Base-by-base conservation (phyloP, 2,888 invertebrate species). In the Serrognathus titanus region DNA sequence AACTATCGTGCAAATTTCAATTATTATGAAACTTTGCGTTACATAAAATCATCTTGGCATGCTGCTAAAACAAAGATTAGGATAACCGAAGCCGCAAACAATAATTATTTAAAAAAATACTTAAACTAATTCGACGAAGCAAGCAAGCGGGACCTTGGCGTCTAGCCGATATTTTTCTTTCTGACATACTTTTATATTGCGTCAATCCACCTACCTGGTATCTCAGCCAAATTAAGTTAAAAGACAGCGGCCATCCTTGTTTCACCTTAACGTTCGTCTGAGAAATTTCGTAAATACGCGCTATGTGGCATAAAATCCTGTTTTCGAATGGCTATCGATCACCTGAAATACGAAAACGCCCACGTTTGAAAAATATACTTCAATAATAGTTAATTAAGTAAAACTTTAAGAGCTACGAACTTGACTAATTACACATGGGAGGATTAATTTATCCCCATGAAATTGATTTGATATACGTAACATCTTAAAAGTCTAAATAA, bases 321-420 rank as follows among this genome's bases (percentile, higher is more conserved):
- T 65, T 66, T 66, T 63, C 57, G 64, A 63, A 66, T 64, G 62
- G 65, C 69, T 65, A 69, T 69, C 69, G 68, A 69, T 69, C 69
- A 69, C 65, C 56, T 57, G 61, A 61, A 62, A 66, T 67, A 63
- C 63, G 67, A 67, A 63, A 64, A 68, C 70, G 71, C 71, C 70
- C 66, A 69, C 69, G 62, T 67, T 68, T 68, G 66, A 69, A 68
- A 69, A 66, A 65, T 67, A 64, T 67, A 64, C 65, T 58, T 54
- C 61, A 62, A 63, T 64, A 65, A 65, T 63, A 62, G 63, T 63
- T 61, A 63, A 65, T 65, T 64, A 64, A 62, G 60, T 59, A 59
- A 60, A 54, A 43, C 43, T 12, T 13, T 16, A 43, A 43, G 13
- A 16, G 3, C 24, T 11, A 43, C 40, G 40, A 13, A 40, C 40